A percentile compares a stretch with the other conserved stretches of the same genome.
These are phyloP conservation scores for Drosophila nebulosa DNA, from an alignment of 1,140 invertebrate genomes.

Conservation along the genomic window DNA sequence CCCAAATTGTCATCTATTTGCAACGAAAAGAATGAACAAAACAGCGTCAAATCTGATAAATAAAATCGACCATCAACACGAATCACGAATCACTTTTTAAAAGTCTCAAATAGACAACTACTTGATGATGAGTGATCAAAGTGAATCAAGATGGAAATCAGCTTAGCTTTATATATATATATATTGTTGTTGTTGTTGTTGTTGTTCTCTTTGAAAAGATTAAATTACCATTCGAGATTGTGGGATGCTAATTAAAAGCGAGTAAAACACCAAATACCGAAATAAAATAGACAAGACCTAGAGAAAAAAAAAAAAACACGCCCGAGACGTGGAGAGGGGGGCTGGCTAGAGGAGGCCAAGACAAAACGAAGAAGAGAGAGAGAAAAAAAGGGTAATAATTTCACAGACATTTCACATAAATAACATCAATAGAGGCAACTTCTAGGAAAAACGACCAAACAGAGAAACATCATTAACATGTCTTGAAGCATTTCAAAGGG, in stretches of 20 bases:
- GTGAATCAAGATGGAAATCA: constrained; percentile 68
- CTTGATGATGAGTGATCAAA: constrained; percentile 75
- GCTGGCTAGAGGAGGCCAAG: constrained; percentile 25
- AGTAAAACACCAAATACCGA: constrained; percentile 68
- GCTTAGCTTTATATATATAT: constrained; percentile 18
- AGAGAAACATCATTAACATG: constrained; percentile 75
- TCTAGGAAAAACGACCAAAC: constrained; percentile 51
- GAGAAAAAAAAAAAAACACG: constrained; percentile 15
- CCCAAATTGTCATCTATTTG: constrained; percentile 74
- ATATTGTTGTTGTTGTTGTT: constrained; percentile 1
- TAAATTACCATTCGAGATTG: constrained; percentile 59
- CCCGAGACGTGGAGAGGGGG: background rate
- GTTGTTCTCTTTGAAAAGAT: constrained; percentile 40
- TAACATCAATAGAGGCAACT: constrained; percentile 67
- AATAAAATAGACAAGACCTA: constrained; percentile 68
- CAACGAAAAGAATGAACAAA: constrained; percentile 69
- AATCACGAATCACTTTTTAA: constrained; percentile 66
- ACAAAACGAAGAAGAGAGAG: constrained; percentile 36
- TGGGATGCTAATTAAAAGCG: constrained; percentile 75
- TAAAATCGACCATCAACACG: constrained; percentile 36
- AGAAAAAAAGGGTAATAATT: constrained; percentile 68
- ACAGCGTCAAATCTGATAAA: constrained; percentile 66
- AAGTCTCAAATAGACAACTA: constrained; percentile 54
- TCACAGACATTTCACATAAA: constrained; percentile 78
- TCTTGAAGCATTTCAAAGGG: constrained; percentile 50